Evolutionary conservation across 64 coral and sea anemone genomes (phyloP), one percentile per base, ranked within the genome.

Genomic region (Trachythela sp.): DNA sequence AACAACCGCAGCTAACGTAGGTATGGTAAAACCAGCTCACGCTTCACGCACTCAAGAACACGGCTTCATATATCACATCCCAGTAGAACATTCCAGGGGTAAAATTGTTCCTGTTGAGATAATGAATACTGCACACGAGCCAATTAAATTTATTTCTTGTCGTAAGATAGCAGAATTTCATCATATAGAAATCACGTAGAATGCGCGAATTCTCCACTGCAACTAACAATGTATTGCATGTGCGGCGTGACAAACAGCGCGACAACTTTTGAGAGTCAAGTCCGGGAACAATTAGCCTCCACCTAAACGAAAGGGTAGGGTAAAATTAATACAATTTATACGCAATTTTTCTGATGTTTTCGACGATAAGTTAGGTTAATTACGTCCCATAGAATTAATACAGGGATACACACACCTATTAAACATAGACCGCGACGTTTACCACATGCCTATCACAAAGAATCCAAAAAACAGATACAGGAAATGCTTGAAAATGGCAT

Each of bases 401-500:
- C 90, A 13, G 70, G 90, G 1, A n/a, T 77, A 42, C 32, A 30
- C 14, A 48, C 70, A 7, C 85, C 85, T 24, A 87, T 87, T 34
- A 92, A 87, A 52, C 84, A 92, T 32, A 17, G 89, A 49, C 89
- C 43, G n/a, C 39, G 68, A 60, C 90, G 85, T n/a, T 75, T 92
- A 27, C 90, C 89, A 34, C 87, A 92, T 29, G 33, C 85, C 35
- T 84, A 92, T 29, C 85, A 84, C 85, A 84, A 86, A 77, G 90
- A 92, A 43, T 59, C 90, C 38, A 70, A 92, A 43, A 75, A 15
- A 80, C 90, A 92, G 59, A 83, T 92, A 27, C 72, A 87, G 52
- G 43, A 87, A 4, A 92, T 92, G 85, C 34, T 92, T 33, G 84
- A 35, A 54, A 10, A 86, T 3, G 90, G 85, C 48, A 70, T 92